A percentile compares a stretch with the other conserved stretches of the same genome.
Conservation (phyloP, 2,888 invertebrate species). For the Nycteola revayana region DNA sequence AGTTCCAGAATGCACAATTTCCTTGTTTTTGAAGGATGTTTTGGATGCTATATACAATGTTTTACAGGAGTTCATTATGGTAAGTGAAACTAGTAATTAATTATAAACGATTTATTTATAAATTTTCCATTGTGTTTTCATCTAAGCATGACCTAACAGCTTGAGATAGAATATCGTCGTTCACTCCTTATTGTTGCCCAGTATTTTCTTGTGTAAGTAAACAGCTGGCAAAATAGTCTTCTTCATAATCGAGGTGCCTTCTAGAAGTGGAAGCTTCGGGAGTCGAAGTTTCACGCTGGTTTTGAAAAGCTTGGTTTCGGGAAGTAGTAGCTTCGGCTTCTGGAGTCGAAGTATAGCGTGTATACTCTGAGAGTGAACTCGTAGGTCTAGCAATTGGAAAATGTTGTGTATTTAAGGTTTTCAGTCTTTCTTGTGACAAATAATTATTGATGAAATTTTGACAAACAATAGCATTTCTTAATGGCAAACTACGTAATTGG, state of each 20-base stretch:
- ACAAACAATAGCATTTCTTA: no score
- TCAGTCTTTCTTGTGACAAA: no score
- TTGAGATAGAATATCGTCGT: constrained; percentile 42
- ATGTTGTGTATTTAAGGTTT: no score
- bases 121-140: constrained; percentile 31
- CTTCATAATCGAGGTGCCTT: constrained; percentile 42
- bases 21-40: constrained; percentile 41
- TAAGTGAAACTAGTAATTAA: constrained; percentile 24
- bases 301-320: constrained; percentile 32
- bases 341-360: constrained; percentile 30
- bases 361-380: constrained; percentile 29
- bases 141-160: constrained; percentile 33
- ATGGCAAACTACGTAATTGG: no score
- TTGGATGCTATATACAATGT: constrained; percentile 40
- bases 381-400: no score
- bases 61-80: constrained; percentile 30
- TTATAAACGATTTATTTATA: constrained; percentile 35
- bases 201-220: constrained; percentile 44
- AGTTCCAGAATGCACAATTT: constrained; percentile 44
- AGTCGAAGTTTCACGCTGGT: constrained; percentile 32
- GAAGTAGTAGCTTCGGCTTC: constrained; percentile 31
- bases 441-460: constrained; percentile 37
- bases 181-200: constrained; percentile 39
- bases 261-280: constrained; percentile 29
- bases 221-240: constrained; percentile 45